These are phyloP conservation scores for Nerophis ophidion DNA, from an alignment of 2,113 vertebrate genomes.

Conservation along the genomic window DNA sequence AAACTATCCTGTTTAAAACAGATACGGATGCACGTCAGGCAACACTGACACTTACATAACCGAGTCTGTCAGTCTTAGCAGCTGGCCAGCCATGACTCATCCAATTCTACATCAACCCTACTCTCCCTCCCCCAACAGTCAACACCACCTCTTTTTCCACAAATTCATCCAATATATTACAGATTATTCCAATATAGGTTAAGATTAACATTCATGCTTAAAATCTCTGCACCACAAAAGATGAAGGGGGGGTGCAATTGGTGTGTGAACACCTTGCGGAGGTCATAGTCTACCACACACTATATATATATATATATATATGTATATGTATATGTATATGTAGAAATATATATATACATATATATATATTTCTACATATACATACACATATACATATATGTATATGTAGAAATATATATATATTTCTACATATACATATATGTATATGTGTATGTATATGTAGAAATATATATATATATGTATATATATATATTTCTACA, in stretches of 20 bases:
- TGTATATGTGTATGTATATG: too few relatives aligned
- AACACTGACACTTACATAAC: slow-evolving; percentile 34
- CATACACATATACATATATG: too few relatives aligned
- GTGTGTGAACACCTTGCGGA: slow-evolving; percentile 1
- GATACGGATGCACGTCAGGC: background rate
- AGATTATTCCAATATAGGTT: slow-evolving; percentile 22
- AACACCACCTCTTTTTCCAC: background rate
- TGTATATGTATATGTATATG: background rate
- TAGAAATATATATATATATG: too few relatives aligned
- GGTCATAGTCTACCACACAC: background rate
- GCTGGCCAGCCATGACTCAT: slow-evolving; percentile 15
- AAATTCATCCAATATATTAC: slow-evolving; percentile 28
- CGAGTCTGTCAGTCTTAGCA: slow-evolving; percentile 27
- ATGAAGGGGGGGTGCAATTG: background rate
- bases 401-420: too few relatives aligned
- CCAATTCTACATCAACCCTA: too few relatives aligned
- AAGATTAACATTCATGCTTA: slow-evolving; percentile 17
- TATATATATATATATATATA: background rate
- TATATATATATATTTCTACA: too few relatives aligned
- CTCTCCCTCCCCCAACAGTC: slow-evolving; percentile 1
- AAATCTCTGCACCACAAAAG: background rate
- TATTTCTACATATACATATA: too few relatives aligned
- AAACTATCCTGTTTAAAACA: background rate
- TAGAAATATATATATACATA: too few relatives aligned
- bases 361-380: too few relatives aligned